phyloP scores from a whole-genome alignment of 2,113 vertebrate species.

The Vulpes lagopus region DNA sequence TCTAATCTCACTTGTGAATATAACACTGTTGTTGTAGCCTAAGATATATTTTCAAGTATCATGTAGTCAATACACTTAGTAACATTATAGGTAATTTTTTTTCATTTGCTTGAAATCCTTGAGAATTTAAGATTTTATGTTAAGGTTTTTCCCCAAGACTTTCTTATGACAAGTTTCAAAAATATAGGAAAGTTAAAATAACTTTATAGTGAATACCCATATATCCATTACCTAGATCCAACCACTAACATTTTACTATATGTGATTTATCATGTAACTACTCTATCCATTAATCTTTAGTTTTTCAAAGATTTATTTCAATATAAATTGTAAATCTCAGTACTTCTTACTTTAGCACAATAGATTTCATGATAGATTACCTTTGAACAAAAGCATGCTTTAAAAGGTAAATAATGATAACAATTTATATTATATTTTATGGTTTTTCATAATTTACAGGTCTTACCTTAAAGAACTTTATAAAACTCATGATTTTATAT shows the following conservation, averaged over 20 bases:
- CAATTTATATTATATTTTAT: neutral
- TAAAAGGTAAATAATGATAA: neutral
- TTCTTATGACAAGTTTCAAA: neutral
- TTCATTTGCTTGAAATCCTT: neutral
- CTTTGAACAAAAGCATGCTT: neutral
- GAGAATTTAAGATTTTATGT: conserved; percentile 24
- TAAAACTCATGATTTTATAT: neutral
- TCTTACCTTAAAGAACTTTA: neutral
- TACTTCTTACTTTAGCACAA: neutral
- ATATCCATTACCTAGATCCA: neutral
- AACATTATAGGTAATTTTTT: neutral
- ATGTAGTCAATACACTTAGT: neutral
- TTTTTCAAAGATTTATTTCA: neutral
- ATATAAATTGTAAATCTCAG: neutral
- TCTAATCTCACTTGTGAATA: neutral
- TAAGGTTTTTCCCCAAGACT: neutral
- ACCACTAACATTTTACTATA: neutral
- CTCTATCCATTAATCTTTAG: neutral
- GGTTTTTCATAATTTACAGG: neutral
- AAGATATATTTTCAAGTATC: neutral
- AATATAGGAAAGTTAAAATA: neutral
- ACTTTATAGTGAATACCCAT: neutral
- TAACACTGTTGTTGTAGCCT: neutral
- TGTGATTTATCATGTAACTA: neutral
- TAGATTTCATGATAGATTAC: neutral